A percentile compares a stretch with the other conserved stretches of the same genome.
These are phyloP conservation scores for Hippasteria phrygiana DNA, from an alignment of 53 echinoderm and acorn worm genomes.

Conservation along the genomic window DNA sequence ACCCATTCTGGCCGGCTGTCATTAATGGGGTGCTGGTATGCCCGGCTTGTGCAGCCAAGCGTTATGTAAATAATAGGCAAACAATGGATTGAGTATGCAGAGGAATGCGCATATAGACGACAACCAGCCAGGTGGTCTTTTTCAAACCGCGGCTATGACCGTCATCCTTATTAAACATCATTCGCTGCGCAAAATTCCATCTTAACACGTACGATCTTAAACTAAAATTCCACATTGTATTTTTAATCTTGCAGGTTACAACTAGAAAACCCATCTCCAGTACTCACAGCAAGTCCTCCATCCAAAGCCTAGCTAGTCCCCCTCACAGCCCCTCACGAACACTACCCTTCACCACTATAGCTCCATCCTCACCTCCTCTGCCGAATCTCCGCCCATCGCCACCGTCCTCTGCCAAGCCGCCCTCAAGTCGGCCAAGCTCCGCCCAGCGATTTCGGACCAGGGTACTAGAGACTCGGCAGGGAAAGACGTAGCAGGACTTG, in stretches of 20 bases:
- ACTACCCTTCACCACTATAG: background rate
- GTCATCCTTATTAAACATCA: too few species aligned
- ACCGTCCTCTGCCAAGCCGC: slow-evolving; percentile 79
- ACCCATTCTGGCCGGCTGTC: too few species aligned
- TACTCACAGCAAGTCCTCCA: background rate
- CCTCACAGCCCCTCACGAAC: slow-evolving; percentile 5
- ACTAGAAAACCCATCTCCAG: background rate
- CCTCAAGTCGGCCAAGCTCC: slow-evolving; percentile 50
- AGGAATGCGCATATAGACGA: too few species aligned
- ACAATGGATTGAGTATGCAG: too few species aligned
- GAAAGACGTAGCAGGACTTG: slow-evolving; percentile 19
- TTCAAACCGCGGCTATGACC: too few species aligned
- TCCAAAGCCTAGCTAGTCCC: background rate
- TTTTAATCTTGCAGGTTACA: background rate
- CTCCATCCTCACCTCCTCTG: slow-evolving; percentile 1
- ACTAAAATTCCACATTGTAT: background rate
- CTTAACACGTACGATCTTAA: background rate
- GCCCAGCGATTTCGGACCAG: slow-evolving; percentile 64
- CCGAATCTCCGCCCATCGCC: slow-evolving; percentile 83
- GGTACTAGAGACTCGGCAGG: slow-evolving; percentile 47
- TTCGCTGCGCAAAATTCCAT: background rate
- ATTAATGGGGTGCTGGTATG: too few species aligned
- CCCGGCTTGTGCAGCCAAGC: too few species aligned
- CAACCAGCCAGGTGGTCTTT: too few species aligned
- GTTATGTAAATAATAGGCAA: too few species aligned